A percentile compares a stretch with the other conserved stretches of the same genome.
Evolutionary conservation across 2,113 vertebrate species (phyloP).

Genomic region (Halcyon senegalensis): DNA sequence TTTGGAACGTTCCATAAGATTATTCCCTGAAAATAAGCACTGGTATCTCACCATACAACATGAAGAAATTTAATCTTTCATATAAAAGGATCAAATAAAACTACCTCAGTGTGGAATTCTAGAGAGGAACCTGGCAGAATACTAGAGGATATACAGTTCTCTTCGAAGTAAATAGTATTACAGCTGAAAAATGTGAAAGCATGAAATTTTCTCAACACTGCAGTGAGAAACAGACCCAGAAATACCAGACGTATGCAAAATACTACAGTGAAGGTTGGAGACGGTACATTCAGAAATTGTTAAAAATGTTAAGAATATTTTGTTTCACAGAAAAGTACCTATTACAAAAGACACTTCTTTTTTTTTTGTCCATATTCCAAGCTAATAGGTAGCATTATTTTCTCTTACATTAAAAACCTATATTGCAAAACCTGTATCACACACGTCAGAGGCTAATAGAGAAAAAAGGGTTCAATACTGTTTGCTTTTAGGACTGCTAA

Average conservation of each 20-base stretch:
- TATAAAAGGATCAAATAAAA: slow-evolving; percentile 63
- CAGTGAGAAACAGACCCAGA: slow-evolving; percentile 28
- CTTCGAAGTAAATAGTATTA: slow-evolving; percentile 60
- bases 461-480: neutral
- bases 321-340: neutral
- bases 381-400: neutral
- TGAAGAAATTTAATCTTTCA: slow-evolving; percentile 46
- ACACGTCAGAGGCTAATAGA: neutral
- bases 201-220: slow-evolving; percentile 62
- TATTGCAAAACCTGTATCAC: neutral
- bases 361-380: neutral
- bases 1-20: neutral
- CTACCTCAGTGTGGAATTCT: slow-evolving; percentile 29
- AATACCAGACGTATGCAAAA: slow-evolving; percentile 30
- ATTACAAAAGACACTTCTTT: neutral
- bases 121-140: slow-evolving; percentile 24
- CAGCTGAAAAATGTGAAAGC: slow-evolving; percentile 45
- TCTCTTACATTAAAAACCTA: neutral
- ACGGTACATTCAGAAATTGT: neutral
- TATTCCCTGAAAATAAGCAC: slow-evolving; percentile 36
- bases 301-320: neutral
- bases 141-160: slow-evolving; percentile 33
- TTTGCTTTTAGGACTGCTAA: neutral
- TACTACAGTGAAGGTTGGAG: neutral
- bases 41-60: slow-evolving; percentile 2